A percentile compares a stretch with the other conserved stretches of the same genome.
These are phyloP conservation scores for Cepaea hortensis DNA, from an alignment of 2,888 invertebrate species.

Conservation along the genomic window DNA sequence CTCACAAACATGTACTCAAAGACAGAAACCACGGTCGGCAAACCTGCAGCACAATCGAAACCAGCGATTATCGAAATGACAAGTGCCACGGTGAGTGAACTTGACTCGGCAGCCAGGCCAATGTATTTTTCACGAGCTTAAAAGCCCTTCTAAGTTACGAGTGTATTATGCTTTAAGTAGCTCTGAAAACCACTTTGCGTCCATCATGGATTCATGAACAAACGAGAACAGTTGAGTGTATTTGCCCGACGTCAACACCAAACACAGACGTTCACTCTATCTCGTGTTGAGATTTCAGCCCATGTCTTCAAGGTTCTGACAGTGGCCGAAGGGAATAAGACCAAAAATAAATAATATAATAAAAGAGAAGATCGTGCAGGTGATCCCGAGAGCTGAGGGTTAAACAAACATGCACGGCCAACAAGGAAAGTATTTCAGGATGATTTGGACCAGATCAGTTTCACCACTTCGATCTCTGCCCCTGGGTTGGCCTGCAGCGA, in stretches of 20 bases:
- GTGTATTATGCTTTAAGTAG: constrained; percentile 4
- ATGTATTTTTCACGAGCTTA: constrained; percentile 26
- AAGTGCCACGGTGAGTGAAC: constrained; percentile 24
- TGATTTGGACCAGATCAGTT: constrained; percentile 3
- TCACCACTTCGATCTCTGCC: constrained; percentile 23
- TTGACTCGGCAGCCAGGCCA: background rate
- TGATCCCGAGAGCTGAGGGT: constrained; percentile 14
- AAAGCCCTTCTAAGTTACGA: constrained; percentile 38
- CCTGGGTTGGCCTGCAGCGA: background rate
- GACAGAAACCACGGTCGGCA: background rate
- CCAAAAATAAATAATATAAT: constrained; percentile 20
- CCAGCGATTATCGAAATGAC: background rate
- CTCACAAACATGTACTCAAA: background rate
- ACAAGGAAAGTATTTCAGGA: constrained; percentile 10
- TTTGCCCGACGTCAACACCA: constrained; percentile 4
- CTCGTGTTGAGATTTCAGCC: background rate
- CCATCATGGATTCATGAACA: constrained; percentile 39
- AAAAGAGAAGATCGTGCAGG: constrained; percentile 23
- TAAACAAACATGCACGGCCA: constrained; percentile 16
- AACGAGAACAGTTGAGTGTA: constrained; percentile 10
- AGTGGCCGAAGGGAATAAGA: constrained; percentile 2
- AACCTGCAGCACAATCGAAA: background rate
- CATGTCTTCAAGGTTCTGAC: background rate
- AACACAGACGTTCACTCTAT: background rate
- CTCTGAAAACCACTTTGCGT: constrained; percentile 28